phyloP scores from a whole-genome alignment of 1,140 invertebrate genomes.

The Delia radicum region DNA sequence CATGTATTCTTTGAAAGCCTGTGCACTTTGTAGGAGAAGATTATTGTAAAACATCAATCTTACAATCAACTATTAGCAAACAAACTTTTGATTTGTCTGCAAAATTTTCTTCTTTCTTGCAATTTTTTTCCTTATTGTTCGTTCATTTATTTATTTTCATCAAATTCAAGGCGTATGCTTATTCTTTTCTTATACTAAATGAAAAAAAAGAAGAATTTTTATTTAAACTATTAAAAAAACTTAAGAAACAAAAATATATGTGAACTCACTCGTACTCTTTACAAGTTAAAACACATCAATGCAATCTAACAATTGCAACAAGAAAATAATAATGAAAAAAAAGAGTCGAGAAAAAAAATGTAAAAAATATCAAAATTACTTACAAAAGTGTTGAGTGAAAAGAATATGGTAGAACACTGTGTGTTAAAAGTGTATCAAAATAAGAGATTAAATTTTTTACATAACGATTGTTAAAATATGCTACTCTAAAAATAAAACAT shows the following conservation, averaged over 20 bases:
- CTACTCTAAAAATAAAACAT: too few species aligned
- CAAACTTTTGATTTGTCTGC: slow-evolving; percentile 4
- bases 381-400: background rate
- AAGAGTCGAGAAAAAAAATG: too few species aligned
- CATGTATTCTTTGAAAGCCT: background rate
- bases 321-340: background rate
- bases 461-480: too few species aligned
- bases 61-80: background rate
- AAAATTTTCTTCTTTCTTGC: background rate
- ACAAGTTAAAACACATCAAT: background rate
- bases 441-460: too few species aligned
- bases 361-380: background rate
- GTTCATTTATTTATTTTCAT: background rate
- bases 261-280: background rate
- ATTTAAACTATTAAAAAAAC: background rate
- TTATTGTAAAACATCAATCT: slow-evolving; percentile 2
- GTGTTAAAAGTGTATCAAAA: too few species aligned
- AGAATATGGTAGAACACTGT: too few species aligned
- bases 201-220: background rate
- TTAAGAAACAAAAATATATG: background rate
- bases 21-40: background rate
- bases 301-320: background rate
- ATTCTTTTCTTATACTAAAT: background rate
- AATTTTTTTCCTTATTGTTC: background rate
- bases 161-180: background rate